These are phyloP conservation scores for Microcebus ravelobensis DNA, from an alignment of 2,113 vertebrate genomes.

Conservation along the genomic window DNA sequence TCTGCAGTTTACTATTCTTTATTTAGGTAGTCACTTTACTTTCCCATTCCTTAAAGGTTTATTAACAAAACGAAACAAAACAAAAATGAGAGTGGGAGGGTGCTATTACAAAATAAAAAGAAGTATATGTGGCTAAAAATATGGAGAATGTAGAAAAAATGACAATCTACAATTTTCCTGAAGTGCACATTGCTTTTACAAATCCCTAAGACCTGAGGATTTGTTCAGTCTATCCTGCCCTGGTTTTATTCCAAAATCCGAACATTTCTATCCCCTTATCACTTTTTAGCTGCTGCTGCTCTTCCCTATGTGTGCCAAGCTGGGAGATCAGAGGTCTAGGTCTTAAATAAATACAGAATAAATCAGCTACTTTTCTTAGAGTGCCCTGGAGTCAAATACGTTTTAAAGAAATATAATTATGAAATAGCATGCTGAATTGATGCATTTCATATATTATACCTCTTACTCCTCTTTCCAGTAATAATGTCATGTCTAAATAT, in stretches of 20 bases:
- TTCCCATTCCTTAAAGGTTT: neutral
- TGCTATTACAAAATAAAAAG: neutral
- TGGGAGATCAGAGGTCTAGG: conserved; percentile 30
- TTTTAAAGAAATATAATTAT: conserved; percentile 67
- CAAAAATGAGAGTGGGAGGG: neutral
- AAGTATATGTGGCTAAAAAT: neutral
- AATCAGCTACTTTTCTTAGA: conserved; percentile 47
- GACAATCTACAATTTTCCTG: neutral
- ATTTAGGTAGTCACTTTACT: neutral
- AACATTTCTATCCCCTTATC: neutral
- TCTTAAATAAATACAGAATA: conserved; percentile 65
- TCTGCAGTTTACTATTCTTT: neutral
- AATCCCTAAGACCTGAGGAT: conserved; percentile 5
- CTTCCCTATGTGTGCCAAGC: neutral
- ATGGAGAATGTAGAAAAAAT: neutral
- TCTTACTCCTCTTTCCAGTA: neutral
- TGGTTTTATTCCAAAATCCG: neutral
- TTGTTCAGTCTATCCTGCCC: neutral
- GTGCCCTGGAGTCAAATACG: conserved; percentile 42
- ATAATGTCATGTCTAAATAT: neutral
- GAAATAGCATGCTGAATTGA: conserved; percentile 35
- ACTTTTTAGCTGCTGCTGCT: conserved; percentile 18
- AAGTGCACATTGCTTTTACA: conserved; percentile 11
- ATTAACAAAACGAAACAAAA: neutral
- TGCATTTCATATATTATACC: neutral